Base-by-base conservation (phyloP, 2,797 vertebrate species). In the Loriculus beryllinus region DNA sequence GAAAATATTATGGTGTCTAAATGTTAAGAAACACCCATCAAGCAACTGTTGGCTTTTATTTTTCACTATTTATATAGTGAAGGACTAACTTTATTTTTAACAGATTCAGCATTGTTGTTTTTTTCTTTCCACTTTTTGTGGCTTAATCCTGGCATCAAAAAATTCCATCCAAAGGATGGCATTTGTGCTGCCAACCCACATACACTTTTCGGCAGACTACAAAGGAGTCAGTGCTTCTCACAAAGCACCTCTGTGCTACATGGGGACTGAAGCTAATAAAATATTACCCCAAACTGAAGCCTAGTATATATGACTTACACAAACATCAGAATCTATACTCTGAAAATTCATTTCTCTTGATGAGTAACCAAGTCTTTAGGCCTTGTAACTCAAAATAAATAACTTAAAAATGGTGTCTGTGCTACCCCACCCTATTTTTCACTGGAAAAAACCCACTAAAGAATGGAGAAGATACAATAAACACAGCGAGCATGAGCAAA, bases 141-240 rank as follows among this genome's bases (percentile, higher is more conserved):
- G 88, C 42, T 88, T 76, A 94, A 91, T 78, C 59, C 43, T 65
- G 20, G 76, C 76, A 94, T 82, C 31, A 78, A 71, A 68, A 91
- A 72, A 59, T 25, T 68, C 64, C 48, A 82, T 33, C 88, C 71
- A 51, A 92, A 90, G 56, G 52, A 83, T 65, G 54, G 65, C 70
- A 95, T 90, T 83, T 49, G 60, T 42, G 48, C 63, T 4, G 9
- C 49, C 84, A 94, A 78, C 54, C 92, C 69, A 54, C 51, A 94
- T 49, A 94, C 9, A 33, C 54, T 59, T 89, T 63, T 72, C 94
- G 89, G 94, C 82, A 86, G 21, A 25, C 54, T 83, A 45, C 43
- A 63, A 76, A 86, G 62, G 48, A 68, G 48, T 28, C 19, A 2
- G 23, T 43, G 47, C 75, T 95, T 39, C 59, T 88, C 76, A 92